Base-by-base conservation (phyloP, 2,888 invertebrate genomes). In the Platycnemis pennipes region DNA sequence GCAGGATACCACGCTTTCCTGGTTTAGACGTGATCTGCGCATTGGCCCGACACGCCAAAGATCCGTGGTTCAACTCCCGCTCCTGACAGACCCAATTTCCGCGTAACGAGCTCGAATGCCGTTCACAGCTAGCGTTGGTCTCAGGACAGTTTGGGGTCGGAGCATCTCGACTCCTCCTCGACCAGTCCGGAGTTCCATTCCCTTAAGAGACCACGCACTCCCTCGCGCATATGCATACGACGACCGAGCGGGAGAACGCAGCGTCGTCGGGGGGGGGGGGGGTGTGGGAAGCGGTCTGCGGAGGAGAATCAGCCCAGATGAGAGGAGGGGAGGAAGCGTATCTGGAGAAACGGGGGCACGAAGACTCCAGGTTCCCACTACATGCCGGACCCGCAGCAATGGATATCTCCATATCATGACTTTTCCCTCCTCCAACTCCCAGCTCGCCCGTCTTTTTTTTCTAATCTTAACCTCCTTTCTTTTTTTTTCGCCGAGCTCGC, bases 321-420 rank as follows among this genome's bases (percentile, higher is more conserved):
- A 37, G 77, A 31, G 22, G 26, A 13, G 31, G 26, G 37, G n/a
- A 13, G 37, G 37, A 11, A 37, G 63, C 19, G 8, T 5, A 37
- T 31, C 31, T 13, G 77, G 91, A n/a, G 91, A 91, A 91, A 91
- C 91, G 91, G 91, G 91, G 91, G 63, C 91, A 91, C 13, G n/a
- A 56, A 91, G n/a, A 53, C 56, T 91, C 63, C 69, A 42, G 89
- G 89, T 56, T 89, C 89, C 89, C 49, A 89, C 19, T 46, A 49
- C 88, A 44, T 16, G 63, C 26, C 63, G 26, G 31, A 77, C 77
- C 77, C 37, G 77, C 77, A 31, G 87, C 87, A 22, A 31, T 63
- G 91, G 56, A 56, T 89, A 89, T 91, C 91, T 91, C 91, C 63
- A 49, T 91, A 63, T 91, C 91, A 91, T 44, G 56, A 91, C 63